Evolutionary conservation across 2,113 vertebrate genomes (phyloP).

Genomic region (Panurus biarmicus): DNA sequence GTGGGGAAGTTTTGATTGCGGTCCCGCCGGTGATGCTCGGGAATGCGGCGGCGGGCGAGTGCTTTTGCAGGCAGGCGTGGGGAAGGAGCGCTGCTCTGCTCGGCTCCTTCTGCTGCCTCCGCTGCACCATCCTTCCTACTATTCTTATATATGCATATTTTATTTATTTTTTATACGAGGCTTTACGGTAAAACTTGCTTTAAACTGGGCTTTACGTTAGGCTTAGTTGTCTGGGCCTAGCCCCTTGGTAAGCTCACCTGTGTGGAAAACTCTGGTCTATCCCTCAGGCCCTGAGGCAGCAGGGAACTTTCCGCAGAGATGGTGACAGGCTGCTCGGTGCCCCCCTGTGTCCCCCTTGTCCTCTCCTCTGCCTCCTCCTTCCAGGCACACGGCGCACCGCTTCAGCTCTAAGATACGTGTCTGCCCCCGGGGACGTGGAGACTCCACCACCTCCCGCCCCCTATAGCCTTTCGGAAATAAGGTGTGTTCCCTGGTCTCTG

Average conservation of each 20-base stretch:
- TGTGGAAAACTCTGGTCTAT: background rate
- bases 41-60: slow-evolving; percentile 3
- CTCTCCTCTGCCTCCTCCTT: background rate
- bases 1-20: background rate
- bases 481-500: background rate
- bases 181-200: background rate
- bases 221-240: background rate
- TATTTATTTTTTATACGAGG: background rate
- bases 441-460: background rate
- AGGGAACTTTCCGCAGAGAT: slow-evolving; percentile 35
- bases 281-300: background rate
- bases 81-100: background rate
- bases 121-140: background rate
- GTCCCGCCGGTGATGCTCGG: slow-evolving; percentile 40
- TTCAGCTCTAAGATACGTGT: background rate
- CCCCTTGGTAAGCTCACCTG: background rate
- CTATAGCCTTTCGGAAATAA: background rate
- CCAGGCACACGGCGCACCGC: background rate
- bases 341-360: background rate
- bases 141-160: background rate
- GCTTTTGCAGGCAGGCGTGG: background rate
- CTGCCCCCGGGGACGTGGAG: background rate
- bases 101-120: background rate
- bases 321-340: background rate
- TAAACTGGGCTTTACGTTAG: background rate